phyloP scores from a whole-genome alignment of 2,113 vertebrate genomes.

The Oncorhynchus tshawytscha region DNA sequence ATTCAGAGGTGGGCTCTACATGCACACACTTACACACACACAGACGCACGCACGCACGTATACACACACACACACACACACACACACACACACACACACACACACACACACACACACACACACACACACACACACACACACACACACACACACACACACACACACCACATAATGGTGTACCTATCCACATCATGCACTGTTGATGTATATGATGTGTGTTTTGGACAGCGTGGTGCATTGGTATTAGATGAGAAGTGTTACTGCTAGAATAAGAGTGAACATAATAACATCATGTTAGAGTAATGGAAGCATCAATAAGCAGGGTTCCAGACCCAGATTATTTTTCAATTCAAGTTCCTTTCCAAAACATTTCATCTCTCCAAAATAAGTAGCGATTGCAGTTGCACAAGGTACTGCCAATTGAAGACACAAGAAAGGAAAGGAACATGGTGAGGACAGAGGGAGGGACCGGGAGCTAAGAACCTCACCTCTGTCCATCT shows the following conservation, averaged over 20 bases:
- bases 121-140: too few relatives aligned
- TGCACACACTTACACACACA: not conserved
- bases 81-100: not conserved
- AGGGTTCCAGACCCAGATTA: slow-evolving; percentile 20
- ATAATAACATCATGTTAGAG: not conserved
- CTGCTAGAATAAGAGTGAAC: too few relatives aligned
- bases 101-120: too few relatives aligned
- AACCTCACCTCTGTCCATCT: slow-evolving; percentile 45
- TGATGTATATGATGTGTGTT: slow-evolving; percentile 4
- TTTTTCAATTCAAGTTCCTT: not conserved
- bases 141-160: not conserved
- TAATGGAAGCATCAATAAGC: not conserved
- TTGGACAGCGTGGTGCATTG: not conserved
- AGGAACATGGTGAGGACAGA: slow-evolving; percentile 15
- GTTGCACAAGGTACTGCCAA: slow-evolving; percentile 12
- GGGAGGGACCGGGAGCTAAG: slow-evolving; percentile 29
- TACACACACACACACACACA: not conserved
- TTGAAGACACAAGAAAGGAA: slow-evolving; percentile 19
- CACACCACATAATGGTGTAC: slow-evolving; percentile 5
- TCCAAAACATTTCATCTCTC: not conserved
- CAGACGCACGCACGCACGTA: not conserved
- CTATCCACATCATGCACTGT: too few relatives aligned
- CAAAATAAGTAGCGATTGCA: slow-evolving; percentile 20
- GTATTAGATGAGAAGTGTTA: not conserved
- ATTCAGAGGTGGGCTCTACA: slow-evolving; percentile 36